phyloP scores from a whole-genome alignment of 2,888 invertebrate genomes.

The Leptinotarsa rubiginosa region DNA sequence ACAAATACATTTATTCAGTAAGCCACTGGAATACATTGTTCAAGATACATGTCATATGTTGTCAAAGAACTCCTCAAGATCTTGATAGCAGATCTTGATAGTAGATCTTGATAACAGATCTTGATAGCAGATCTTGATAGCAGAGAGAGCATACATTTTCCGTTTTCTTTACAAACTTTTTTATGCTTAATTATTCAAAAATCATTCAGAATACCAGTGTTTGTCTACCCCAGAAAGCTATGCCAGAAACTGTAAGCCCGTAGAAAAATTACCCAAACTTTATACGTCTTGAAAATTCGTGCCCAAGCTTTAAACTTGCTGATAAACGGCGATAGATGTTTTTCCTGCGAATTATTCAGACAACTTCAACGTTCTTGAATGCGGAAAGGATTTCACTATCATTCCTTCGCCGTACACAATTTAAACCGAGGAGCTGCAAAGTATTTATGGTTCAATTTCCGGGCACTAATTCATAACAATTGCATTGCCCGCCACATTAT shows the following conservation, averaged over 20 bases:
- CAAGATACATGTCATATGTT: too few relatives aligned
- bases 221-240: neutral
- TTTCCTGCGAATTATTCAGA: slow-evolving; percentile 38
- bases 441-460: neutral
- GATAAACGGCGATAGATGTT: slow-evolving; percentile 47
- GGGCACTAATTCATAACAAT: neutral
- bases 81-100: too few relatives aligned
- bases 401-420: neutral
- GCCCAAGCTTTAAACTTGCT: slow-evolving; percentile 31
- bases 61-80: too few relatives aligned
- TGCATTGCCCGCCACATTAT: neutral
- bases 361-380: neutral
- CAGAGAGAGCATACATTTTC: too few relatives aligned
- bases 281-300: slow-evolving; percentile 23
- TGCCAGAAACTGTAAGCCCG: slow-evolving; percentile 15
- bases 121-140: too few relatives aligned
- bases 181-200: too few relatives aligned
- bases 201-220: neutral
- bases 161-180: too few relatives aligned
- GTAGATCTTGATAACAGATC: too few relatives aligned
- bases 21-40: too few relatives aligned
- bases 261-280: slow-evolving; percentile 31
- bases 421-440: neutral
- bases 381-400: neutral
- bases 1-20: too few relatives aligned